phyloP scores from a whole-genome alignment of 2,888 invertebrate species.

The Elegia similella region DNA sequence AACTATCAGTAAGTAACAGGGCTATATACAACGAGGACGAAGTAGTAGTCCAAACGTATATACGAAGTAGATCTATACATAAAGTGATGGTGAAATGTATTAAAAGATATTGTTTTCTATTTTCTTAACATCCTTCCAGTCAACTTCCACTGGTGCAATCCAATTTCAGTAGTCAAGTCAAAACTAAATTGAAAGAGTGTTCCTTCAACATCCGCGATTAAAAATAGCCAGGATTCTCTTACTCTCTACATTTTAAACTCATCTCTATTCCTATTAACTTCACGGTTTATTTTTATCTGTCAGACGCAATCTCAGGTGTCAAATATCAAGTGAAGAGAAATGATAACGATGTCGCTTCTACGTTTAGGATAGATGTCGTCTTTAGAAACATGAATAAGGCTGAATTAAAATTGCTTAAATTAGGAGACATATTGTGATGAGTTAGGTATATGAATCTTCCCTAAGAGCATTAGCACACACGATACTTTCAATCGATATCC shows the following conservation, averaged over 20 bases:
- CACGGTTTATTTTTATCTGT: not conserved
- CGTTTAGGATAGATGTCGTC: conserved; percentile 37
- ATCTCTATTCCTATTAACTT: not conserved
- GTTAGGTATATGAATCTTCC: not conserved
- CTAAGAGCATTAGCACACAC: not conserved
- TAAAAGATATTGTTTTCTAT: no score
- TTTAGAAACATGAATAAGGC: conserved; percentile 40
- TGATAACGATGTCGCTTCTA: conserved; percentile 53
- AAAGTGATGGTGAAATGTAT: no score
- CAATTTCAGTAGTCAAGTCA: not conserved
- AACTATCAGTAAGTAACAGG: no score
- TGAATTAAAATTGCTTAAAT: conserved; percentile 44
- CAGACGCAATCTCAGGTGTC: conserved; percentile 45
- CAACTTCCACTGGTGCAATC: not conserved
- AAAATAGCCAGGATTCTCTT: conserved; percentile 3
- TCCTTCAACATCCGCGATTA: conserved; percentile 2
- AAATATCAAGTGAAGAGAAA: conserved; percentile 44
- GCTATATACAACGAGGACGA: no score
- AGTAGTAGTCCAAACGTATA: no score
- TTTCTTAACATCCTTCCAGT: no score
- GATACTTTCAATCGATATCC: no score
- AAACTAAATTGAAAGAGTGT: conserved; percentile 2
- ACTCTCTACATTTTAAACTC: not conserved
- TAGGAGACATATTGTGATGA: conserved; percentile 25
- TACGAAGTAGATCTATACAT: no score